A percentile compares a stretch with the other conserved stretches of the same genome.
These are phyloP conservation scores for Oreocharis arfaki DNA, from an alignment of 2,113 vertebrate genomes.

Conservation along the genomic window DNA sequence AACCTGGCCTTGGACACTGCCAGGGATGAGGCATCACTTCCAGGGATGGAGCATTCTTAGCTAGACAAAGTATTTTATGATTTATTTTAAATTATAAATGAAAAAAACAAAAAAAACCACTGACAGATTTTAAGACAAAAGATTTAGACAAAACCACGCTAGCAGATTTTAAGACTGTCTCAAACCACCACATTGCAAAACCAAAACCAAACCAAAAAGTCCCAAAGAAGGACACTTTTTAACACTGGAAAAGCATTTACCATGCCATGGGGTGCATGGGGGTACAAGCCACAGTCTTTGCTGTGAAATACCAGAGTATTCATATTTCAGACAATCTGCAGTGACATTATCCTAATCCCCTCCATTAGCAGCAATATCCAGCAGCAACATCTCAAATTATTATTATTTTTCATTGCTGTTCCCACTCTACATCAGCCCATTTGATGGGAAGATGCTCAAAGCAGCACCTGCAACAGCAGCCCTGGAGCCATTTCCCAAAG, in stretches of 20 bases:
- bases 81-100: neutral
- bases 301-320: neutral
- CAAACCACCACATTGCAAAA: neutral
- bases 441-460: neutral
- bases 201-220: neutral
- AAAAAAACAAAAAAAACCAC: neutral
- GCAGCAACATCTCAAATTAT: neutral
- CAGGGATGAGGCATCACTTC: neutral
- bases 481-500: neutral
- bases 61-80: neutral
- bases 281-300: rapidly evolving
- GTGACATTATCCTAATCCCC: neutral
- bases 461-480: neutral
- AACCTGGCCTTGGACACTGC: neutral
- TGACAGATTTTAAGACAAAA: no score
- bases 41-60: neutral
- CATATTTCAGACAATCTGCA: neutral
- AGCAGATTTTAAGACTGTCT: neutral
- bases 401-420: neutral
- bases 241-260: neutral
- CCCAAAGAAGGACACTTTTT: neutral
- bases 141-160: neutral
- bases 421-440: neutral
- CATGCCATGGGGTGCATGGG: rapidly evolving
- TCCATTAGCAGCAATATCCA: neutral